phyloP scores from a whole-genome alignment of 2,888 invertebrate species.

The Cerceris rybyensis region DNA sequence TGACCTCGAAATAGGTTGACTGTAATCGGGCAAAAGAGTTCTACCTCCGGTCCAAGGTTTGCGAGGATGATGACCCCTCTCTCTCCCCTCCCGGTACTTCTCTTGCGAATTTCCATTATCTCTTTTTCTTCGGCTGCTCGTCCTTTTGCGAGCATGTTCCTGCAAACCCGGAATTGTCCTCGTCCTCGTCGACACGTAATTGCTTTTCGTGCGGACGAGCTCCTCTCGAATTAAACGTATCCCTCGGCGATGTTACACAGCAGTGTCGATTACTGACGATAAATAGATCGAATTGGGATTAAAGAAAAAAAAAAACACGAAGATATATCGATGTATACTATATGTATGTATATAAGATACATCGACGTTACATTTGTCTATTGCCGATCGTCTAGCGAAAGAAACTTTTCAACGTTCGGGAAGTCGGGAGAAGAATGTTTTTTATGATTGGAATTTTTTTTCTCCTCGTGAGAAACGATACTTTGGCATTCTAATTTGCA shows the following conservation, averaged over 20 bases:
- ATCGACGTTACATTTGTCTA: too few species aligned
- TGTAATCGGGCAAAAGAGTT: constrained; percentile 48
- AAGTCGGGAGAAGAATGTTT: too few species aligned
- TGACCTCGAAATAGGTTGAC: constrained; percentile 52
- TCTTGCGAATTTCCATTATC: constrained; percentile 18
- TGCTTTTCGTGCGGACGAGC: constrained; percentile 37
- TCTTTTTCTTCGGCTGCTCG: neutral
- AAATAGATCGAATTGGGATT: constrained; percentile 33
- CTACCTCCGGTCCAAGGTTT: constrained; percentile 26
- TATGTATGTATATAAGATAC: too few species aligned
- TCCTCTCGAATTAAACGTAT: constrained; percentile 19
- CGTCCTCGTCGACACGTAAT: constrained; percentile 35
- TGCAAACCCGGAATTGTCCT: constrained; percentile 12
- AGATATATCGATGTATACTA: neutral
- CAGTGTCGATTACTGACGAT: constrained; percentile 37
- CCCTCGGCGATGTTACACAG: constrained; percentile 8
- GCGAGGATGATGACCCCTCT: constrained; percentile 49
- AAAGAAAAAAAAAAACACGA: constrained; percentile 1
- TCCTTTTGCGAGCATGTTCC: neutral
- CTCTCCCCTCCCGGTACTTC: constrained; percentile 2
- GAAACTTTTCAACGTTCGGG: too few species aligned
- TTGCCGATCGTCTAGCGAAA: too few species aligned
- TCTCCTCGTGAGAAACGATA: too few species aligned
- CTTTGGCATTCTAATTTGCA: too few species aligned
- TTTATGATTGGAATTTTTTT: too few species aligned